phyloP scores from a whole-genome alignment of 2,113 vertebrate species.

The Falco punctatus region DNA sequence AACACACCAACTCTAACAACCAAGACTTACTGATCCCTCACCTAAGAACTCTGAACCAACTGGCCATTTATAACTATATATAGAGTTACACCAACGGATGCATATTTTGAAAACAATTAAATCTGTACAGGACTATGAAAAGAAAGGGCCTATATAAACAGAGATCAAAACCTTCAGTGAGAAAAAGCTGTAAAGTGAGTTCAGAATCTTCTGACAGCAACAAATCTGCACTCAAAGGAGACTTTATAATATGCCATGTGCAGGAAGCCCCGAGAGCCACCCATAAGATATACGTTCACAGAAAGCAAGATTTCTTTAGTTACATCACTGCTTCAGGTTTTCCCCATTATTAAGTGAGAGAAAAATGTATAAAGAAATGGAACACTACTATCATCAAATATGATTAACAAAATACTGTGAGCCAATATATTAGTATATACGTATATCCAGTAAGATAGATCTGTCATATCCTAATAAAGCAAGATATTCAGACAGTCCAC shows the following conservation, averaged over 20 bases:
- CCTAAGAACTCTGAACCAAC: background rate
- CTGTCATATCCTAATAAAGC: background rate
- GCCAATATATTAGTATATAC: background rate
- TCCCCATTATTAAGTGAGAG: background rate
- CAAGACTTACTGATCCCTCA: background rate
- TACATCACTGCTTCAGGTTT: background rate
- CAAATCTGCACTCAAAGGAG: background rate
- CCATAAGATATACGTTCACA: background rate
- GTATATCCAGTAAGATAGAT: background rate
- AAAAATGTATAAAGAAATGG: background rate
- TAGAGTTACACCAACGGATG: background rate
- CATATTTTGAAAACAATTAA: background rate
- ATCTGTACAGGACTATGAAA: background rate
- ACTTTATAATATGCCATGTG: background rate
- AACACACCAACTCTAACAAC: no score
- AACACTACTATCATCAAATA: background rate
- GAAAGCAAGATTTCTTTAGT: background rate
- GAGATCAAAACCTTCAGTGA: background rate
- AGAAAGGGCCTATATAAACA: background rate
- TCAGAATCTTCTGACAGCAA: background rate
- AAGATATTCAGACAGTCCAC: background rate
- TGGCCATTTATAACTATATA: background rate
- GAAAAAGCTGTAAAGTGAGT: background rate
- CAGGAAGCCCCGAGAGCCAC: background rate
- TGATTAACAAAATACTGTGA: background rate